Evolutionary conservation across 2,888 invertebrate species (phyloP).

Genomic region (Diaperis boleti): DNA sequence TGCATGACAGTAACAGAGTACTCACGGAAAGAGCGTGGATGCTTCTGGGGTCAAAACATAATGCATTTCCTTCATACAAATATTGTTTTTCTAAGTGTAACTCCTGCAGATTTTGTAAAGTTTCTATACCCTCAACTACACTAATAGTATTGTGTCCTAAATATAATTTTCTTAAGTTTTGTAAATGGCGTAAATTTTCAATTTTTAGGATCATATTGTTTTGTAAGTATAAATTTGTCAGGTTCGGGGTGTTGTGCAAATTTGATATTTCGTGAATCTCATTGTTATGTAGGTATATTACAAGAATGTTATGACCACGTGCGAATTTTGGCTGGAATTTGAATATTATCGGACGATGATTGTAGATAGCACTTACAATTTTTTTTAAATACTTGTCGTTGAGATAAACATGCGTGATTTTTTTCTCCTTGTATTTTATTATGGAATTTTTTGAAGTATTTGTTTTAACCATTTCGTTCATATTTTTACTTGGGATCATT

Average conservation of each 20-base stretch:
- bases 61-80: slow-evolving; percentile 68
- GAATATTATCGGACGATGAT: too few species aligned
- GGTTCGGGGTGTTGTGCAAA: slow-evolving; percentile 67
- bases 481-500: too few species aligned
- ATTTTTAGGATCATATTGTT: slow-evolving; percentile 84
- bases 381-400: slow-evolving; percentile 51
- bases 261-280: slow-evolving; percentile 71
- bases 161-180: slow-evolving; percentile 82
- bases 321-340: slow-evolving; percentile 45
- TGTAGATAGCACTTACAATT: slow-evolving; percentile 55
- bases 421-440: slow-evolving; percentile 13
- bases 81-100: slow-evolving; percentile 78
- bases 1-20: slow-evolving; percentile 34
- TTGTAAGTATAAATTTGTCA: slow-evolving; percentile 80
- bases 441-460: slow-evolving; percentile 8
- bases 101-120: slow-evolving; percentile 72
- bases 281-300: slow-evolving; percentile 75
- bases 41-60: slow-evolving; percentile 78
- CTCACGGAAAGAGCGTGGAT: slow-evolving; percentile 71
- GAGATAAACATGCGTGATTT: slow-evolving; percentile 50
- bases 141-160: slow-evolving; percentile 77
- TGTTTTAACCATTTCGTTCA: background rate
- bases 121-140: slow-evolving; percentile 78
- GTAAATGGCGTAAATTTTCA: slow-evolving; percentile 76
- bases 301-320: slow-evolving; percentile 67